These are phyloP conservation scores for Apantesis nais DNA, from an alignment of 2,888 invertebrate species.

Conservation along the genomic window DNA sequence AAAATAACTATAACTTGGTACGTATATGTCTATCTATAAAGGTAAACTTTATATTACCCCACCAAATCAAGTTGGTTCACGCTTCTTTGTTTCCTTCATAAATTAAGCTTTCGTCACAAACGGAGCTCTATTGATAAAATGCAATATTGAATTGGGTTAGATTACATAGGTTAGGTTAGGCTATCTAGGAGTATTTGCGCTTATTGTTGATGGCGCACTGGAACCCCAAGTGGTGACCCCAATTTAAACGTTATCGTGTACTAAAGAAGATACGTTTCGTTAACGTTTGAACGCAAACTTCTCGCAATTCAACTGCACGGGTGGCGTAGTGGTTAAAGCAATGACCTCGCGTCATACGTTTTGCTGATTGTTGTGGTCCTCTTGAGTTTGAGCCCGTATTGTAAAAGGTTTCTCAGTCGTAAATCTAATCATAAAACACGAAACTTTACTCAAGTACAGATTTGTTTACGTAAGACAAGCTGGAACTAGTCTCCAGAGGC, in stretches of 20 bases:
- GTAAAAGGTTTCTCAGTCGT: no score
- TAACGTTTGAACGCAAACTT: no score
- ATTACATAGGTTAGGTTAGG: slow-evolving; percentile 21
- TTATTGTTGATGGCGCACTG: neutral
- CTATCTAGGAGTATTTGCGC: slow-evolving; percentile 10
- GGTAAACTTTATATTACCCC: neutral
- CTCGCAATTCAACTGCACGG: no score
- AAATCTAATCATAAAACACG: no score
- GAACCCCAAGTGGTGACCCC: slow-evolving; percentile 6
- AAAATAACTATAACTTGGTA: no score
- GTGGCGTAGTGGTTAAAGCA: no score
- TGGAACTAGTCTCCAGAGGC: no score
- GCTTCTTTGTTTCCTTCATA: neutral
- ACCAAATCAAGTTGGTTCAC: neutral
- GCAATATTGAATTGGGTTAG: slow-evolving; percentile 12
- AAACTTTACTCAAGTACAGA: no score
- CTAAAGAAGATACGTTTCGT: neutral
- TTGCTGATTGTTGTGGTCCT: no score
- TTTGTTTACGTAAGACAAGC: no score
- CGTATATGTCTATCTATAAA: neutral
- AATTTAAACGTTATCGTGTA: slow-evolving; percentile 10
- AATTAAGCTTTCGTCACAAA: slow-evolving; percentile 5
- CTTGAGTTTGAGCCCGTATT: no score
- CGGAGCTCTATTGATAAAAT: slow-evolving; percentile 11
- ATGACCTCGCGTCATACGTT: no score